Conservation (phyloP, 2,797 vertebrate species). For the Onychomys torridus region DNA sequence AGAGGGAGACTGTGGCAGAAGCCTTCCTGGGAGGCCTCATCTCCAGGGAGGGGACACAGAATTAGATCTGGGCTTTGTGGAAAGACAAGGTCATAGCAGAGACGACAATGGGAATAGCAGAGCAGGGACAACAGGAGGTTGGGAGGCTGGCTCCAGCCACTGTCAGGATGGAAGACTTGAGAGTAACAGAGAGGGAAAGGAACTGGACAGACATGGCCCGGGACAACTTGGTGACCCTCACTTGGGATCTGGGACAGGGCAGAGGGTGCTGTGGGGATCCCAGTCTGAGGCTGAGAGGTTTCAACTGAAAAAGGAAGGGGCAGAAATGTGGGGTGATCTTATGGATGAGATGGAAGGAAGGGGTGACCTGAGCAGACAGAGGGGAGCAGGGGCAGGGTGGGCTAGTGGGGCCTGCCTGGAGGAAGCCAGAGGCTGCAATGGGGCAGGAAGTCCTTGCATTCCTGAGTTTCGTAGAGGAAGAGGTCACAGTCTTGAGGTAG, state of each 20-base stretch:
- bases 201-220: neutral
- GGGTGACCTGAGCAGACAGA: no score
- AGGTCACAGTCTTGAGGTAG: neutral
- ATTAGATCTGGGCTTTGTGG: neutral
- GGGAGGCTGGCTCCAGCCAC: neutral
- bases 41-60: neutral
- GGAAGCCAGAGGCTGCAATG: neutral
- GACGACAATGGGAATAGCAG: neutral
- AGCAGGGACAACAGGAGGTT: neutral
- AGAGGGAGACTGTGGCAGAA: neutral
- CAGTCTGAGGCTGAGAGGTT: neutral
- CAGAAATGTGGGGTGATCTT: neutral
- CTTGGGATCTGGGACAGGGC: neutral
- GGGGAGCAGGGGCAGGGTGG: neutral
- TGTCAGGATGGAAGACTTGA: neutral
- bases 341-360: neutral
- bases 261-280: neutral
- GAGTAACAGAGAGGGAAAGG: neutral
- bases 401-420: accelerated
- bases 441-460: neutral
- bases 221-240: neutral
- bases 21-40: neutral
- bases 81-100: neutral
- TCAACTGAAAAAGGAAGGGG: neutral
- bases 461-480: neutral